Evolutionary conservation across 2,113 vertebrate genomes (phyloP), one percentile per base, ranked within the genome.

Genomic region (Micromys minutus): DNA sequence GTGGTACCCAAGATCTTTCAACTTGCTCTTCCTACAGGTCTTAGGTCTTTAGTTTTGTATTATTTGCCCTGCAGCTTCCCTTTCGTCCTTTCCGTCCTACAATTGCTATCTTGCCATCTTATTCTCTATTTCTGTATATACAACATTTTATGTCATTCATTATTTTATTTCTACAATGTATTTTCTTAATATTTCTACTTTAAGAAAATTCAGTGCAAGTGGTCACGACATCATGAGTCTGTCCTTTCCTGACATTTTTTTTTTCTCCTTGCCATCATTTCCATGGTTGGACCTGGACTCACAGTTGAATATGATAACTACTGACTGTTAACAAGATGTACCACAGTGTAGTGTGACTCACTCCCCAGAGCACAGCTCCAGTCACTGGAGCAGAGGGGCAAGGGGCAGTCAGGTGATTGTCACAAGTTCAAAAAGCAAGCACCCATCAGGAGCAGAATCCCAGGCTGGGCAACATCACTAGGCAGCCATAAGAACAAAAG

Each of bases 181-280:
- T 90, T 90, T 94, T 76, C 21, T 81, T 87, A 88, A 87, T 57
- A 52, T 42, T 81, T 16, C 15, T 89, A 52, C 57, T 91, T 87
- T 61, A 59, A 79, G 74, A 91, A 95, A 91, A 84, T 69, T 50
- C 84, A 76, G 47, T 24, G 50, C 75, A 34, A 84, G 76, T 75
- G 34, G 24, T 85, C 39, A 55, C 80, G 57, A 57, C 2, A 42
- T 72, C 71, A 71, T 76, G 80, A 72, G 75, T 77, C 59, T 85
- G 31, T 84, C 39, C 72, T 79, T 87, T 92, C 63, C 79, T 94
- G 89, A 63, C 90, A 52, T 72, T 13, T 50, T 84, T 8, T 95
- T 91, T 83, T 59, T 75, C 95, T 45, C 93, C 89, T 91, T 87
- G 71, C 26, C 85, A 65, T 86, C 17, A 75, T 93, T 94, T 94